Evolutionary conservation across 2,797 vertebrate genomes (phyloP).

Genomic region (Syngnathus acus): DNA sequence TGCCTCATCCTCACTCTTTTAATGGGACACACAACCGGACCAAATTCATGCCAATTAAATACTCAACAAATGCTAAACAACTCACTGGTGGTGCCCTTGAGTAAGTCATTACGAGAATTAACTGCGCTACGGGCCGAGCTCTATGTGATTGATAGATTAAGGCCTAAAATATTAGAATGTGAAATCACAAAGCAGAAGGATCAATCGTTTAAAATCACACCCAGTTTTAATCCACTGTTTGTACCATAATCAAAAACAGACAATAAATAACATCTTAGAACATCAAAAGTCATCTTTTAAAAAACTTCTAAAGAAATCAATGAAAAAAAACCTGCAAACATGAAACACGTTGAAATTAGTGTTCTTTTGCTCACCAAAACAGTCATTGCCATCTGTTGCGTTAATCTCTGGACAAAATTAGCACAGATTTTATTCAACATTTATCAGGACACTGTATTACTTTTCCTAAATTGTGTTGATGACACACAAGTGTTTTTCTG

Average conservation of each 20-base stretch:
- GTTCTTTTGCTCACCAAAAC: neutral
- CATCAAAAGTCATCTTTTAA: neutral
- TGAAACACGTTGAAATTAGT: neutral
- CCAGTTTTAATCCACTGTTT: neutral
- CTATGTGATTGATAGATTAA: neutral
- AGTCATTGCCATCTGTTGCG: neutral
- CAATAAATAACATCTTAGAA: neutral
- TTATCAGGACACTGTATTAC: neutral
- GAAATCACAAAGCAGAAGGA: neutral
- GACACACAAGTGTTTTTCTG: too few relatives aligned
- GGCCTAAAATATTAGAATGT: neutral
- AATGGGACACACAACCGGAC: constrained; percentile 3
- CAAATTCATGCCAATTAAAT: constrained; percentile 9
- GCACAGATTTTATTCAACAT: neutral
- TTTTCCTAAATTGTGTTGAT: neutral
- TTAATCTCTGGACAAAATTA: neutral
- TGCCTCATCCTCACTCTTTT: constrained; percentile 1
- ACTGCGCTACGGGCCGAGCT: neutral
- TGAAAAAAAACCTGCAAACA: neutral
- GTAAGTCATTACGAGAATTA: constrained; percentile 13
- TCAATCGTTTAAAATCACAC: neutral
- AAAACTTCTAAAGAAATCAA: too few relatives aligned
- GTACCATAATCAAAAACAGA: constrained; percentile 1
- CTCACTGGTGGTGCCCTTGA: constrained; percentile 2
- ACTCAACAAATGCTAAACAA: constrained; percentile 1